phyloP scores from a whole-genome alignment of 2,888 invertebrate species.

The Galerucella calmariensis region DNA sequence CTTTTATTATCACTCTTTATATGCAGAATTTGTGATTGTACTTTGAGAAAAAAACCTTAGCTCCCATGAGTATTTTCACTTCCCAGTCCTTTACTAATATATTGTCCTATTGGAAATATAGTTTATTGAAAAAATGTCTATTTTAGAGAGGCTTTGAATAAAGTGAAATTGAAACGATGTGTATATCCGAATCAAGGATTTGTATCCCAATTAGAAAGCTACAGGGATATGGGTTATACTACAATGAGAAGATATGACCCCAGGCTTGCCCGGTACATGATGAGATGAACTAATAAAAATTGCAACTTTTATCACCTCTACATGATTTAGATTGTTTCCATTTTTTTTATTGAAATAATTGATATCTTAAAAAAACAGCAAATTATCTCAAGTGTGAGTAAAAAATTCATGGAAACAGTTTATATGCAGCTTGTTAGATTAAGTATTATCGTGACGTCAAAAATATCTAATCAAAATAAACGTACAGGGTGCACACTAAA shows the following conservation, averaged over 20 bases:
- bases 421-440: background rate
- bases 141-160: constrained; percentile 37
- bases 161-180: constrained; percentile 33
- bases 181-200: constrained; percentile 42
- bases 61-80: too few relatives aligned
- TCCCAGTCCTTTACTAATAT: too few relatives aligned
- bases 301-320: background rate
- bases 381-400: too few relatives aligned
- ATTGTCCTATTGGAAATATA: background rate
- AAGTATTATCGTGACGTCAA: background rate
- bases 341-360: background rate
- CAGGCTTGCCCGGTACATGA: constrained; percentile 22
- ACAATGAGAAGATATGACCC: constrained; percentile 29
- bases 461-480: background rate
- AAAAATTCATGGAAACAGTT: background rate
- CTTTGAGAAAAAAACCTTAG: too few relatives aligned
- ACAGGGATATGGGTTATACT: constrained; percentile 27
- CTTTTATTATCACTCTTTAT: background rate
- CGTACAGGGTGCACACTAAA: background rate
- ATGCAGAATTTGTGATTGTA: too few relatives aligned
- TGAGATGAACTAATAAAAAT: constrained; percentile 20
- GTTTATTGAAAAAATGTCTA: background rate
- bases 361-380: too few relatives aligned
- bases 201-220: constrained; percentile 36
- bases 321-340: background rate